phyloP scores from a whole-genome alignment of 2,888 invertebrate species.

The Campaea margaritaria region DNA sequence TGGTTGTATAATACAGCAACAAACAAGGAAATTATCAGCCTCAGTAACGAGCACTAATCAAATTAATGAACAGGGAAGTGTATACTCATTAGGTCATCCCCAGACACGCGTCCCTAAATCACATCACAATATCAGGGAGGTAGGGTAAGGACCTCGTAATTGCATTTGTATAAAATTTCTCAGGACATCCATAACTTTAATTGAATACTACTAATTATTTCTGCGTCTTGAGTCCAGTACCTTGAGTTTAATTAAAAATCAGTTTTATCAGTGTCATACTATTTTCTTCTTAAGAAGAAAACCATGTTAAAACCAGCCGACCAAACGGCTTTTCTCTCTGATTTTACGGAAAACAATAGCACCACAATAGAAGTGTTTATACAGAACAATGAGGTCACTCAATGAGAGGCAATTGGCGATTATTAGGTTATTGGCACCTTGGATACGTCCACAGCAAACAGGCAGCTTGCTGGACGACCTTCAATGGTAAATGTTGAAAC shows the following conservation, averaged over 20 bases:
- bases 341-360: slow-evolving; percentile 32
- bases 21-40: slow-evolving; percentile 21
- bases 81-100: not conserved
- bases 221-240: no score
- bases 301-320: not conserved
- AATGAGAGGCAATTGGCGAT: slow-evolving; percentile 44
- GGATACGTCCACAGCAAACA: slow-evolving; percentile 24
- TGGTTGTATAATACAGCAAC: slow-evolving; percentile 6
- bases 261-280: not conserved
- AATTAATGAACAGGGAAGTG: slow-evolving; percentile 15
- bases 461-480: slow-evolving; percentile 18
- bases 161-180: no score
- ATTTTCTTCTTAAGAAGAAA: no score
- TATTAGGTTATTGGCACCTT: slow-evolving; percentile 49
- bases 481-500: slow-evolving; percentile 24
- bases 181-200: no score
- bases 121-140: no score
- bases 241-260: no score
- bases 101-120: no score
- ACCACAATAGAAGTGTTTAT: slow-evolving; percentile 6
- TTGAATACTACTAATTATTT: no score
- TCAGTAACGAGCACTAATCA: slow-evolving; percentile 19
- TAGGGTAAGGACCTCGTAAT: no score
- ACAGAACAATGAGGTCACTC: slow-evolving; percentile 48
- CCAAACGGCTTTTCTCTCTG: slow-evolving; percentile 27